phyloP scores from a whole-genome alignment of 2,113 vertebrate species.

The Hypanus sabinus region DNA sequence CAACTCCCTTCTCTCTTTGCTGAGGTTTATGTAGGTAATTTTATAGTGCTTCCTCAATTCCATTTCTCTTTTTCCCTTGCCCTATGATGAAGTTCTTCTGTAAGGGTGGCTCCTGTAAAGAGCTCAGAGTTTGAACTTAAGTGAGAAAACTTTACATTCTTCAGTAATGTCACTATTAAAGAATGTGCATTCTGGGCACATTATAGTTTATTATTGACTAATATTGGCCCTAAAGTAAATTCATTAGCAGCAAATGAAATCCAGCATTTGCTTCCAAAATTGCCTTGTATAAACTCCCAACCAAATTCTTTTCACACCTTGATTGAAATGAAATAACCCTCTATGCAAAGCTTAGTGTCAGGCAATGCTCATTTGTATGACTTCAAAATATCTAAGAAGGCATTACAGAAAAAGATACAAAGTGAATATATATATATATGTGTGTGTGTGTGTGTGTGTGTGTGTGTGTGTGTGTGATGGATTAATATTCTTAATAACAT shows the following conservation, averaged over 20 bases:
- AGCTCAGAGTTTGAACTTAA: neutral
- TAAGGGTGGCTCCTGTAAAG: neutral
- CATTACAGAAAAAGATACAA: neutral
- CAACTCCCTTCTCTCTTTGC: neutral
- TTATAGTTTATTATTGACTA: neutral
- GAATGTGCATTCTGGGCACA: neutral
- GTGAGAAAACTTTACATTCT: neutral
- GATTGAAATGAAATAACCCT: neutral
- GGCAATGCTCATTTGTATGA: neutral
- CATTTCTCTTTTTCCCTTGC: neutral
- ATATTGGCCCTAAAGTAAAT: neutral
- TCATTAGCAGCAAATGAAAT: neutral
- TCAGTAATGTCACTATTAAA: neutral
- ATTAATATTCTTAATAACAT: neutral
- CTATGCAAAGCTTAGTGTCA: neutral
- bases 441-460: too few species aligned
- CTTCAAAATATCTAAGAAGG: neutral
- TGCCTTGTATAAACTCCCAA: neutral
- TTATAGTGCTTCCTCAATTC: neutral
- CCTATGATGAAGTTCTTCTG: neutral
- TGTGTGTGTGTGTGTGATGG: too few species aligned
- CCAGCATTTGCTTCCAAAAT: neutral
- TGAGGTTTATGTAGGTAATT: neutral
- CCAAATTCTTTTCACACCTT: neutral
- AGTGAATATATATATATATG: too few species aligned